A percentile compares a stretch with the other conserved stretches of the same genome.
These are phyloP conservation scores for Propithecus deckenii DNA, from an alignment of 2,797 vertebrate genomes.

Conservation along the genomic window DNA sequence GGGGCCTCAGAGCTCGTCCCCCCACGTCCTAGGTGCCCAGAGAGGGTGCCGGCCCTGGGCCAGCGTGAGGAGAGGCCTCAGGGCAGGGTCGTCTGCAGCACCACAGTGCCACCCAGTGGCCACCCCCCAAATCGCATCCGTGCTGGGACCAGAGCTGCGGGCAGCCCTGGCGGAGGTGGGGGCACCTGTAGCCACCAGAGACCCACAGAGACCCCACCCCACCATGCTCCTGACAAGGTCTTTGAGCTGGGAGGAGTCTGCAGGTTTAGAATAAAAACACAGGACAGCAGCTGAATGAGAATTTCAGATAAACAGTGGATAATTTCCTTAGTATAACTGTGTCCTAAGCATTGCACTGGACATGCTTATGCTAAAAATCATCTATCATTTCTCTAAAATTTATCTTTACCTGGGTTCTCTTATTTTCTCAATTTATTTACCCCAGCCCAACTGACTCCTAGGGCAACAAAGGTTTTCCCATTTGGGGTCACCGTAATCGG, in stretches of 20 bases:
- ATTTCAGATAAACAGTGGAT: rapidly evolving
- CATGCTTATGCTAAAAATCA: rapidly evolving
- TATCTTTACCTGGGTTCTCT: not conserved
- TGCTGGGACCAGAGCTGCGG: not conserved
- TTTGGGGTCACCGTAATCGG: too few relatives aligned
- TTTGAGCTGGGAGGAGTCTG: not conserved
- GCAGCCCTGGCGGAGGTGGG: not conserved
- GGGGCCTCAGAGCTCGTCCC: not conserved
- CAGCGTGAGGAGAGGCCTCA: rapidly evolving
- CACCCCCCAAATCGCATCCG: rapidly evolving
- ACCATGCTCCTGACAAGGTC: rapidly evolving
- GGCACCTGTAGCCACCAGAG: not conserved
- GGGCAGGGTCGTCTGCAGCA: rapidly evolving
- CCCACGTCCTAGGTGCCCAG: rapidly evolving
- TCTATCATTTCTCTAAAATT: not conserved
- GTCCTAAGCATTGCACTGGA: not conserved
- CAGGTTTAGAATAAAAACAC: not conserved
- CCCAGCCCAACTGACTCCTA: not conserved
- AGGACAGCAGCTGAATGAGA: not conserved
- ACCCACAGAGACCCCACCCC: not conserved
- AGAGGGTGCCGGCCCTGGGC: not conserved
- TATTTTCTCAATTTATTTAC: too few relatives aligned
- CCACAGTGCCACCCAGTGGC: conserved; percentile 6
- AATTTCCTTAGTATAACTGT: rapidly evolving
- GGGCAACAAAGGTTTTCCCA: rapidly evolving